These are phyloP conservation scores for Anabas testudineus DNA, from an alignment of 2,797 vertebrate species.

Conservation along the genomic window DNA sequence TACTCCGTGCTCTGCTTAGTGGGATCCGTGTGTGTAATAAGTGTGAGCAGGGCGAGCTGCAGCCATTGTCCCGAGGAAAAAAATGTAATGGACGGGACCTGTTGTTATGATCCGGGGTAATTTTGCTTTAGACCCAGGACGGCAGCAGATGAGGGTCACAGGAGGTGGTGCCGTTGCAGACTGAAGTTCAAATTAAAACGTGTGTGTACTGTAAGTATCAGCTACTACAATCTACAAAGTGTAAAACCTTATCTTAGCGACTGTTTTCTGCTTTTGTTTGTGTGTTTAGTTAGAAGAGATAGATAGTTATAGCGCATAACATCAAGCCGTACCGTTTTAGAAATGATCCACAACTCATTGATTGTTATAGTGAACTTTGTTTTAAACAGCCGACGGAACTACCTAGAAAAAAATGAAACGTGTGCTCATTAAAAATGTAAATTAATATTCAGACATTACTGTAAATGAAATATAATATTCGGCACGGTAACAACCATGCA, in stretches of 20 bases:
- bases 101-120: conserved; percentile 84
- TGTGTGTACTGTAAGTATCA: conserved; percentile 70
- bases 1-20: conserved; percentile 50
- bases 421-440: conserved; percentile 19
- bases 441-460: conserved; percentile 9
- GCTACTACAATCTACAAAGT: conserved; percentile 28
- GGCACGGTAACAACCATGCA: conserved; percentile 6
- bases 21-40: conserved; percentile 63
- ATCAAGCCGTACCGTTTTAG: not conserved
- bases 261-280: conserved; percentile 1
- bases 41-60: conserved; percentile 61
- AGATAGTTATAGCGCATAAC: conserved; percentile 1
- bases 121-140: conserved; percentile 78
- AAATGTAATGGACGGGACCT: conserved; percentile 79
- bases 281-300: conserved; percentile 4
- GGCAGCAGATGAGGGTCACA: conserved; percentile 79
- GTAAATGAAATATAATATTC: not conserved
- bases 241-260: not conserved
- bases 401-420: not conserved
- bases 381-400: conserved; percentile 7
- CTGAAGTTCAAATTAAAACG: conserved; percentile 61
- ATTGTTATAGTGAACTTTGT: not conserved
- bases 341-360: not conserved
- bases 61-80: conserved; percentile 70
- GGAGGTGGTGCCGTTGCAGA: conserved; percentile 76